These are phyloP conservation scores for Drosophila paramelanica DNA, from an alignment of 2,888 invertebrate species.

Conservation along the genomic window DNA sequence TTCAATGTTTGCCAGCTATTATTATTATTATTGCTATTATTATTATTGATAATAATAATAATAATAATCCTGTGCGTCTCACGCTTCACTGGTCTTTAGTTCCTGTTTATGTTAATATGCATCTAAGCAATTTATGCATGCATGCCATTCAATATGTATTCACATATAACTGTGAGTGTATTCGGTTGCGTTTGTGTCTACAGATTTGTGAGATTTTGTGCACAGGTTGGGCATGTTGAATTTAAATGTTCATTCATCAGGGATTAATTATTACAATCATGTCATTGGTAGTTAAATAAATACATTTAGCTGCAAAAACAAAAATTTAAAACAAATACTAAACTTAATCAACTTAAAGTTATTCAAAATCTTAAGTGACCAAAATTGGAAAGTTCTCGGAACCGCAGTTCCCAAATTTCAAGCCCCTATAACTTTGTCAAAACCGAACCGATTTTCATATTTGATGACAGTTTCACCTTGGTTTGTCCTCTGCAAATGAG, in stretches of 20 bases:
- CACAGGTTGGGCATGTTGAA: neutral
- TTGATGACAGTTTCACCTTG: no score
- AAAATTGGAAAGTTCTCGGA: no score
- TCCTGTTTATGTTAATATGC: conserved; percentile 74
- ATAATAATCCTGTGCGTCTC: conserved; percentile 56
- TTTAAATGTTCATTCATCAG: neutral
- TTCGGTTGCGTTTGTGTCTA: neutral
- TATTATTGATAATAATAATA: conserved; percentile 58
- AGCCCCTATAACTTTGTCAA: no score
- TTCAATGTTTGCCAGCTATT: conserved; percentile 56
- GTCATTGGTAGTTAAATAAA: conserved; percentile 1
- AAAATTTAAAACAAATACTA: no score
- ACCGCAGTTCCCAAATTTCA: no score
- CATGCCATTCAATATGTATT: conserved; percentile 28
- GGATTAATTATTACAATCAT: conserved; percentile 1
- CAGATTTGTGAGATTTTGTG: conserved; percentile 2
- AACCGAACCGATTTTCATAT: no score
- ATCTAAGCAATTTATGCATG: conserved; percentile 53
- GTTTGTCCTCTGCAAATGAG: no score
- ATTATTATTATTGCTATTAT: conserved; percentile 44
- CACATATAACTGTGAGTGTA: conserved; percentile 3
- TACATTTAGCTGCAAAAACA: neutral
- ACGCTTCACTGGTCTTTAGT: conserved; percentile 69
- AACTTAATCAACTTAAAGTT: no score
- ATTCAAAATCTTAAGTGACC: no score